A percentile compares a stretch with the other conserved stretches of the same genome.
Evolutionary conservation across 2,888 invertebrate species (phyloP).

Genomic region (Oconnorella tubifera): DNA sequence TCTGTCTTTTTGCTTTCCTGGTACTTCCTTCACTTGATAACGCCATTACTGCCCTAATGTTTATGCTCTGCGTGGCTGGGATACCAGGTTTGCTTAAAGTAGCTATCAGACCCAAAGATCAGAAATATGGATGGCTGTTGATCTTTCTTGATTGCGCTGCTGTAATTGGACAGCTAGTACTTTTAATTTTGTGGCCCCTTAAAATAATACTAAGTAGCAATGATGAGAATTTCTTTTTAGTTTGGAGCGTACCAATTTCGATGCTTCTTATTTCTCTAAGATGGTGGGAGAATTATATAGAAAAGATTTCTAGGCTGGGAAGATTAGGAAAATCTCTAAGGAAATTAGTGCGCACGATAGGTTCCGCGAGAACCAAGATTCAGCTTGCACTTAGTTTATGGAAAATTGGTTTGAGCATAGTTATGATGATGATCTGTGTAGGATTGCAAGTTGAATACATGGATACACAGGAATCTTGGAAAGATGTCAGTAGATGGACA

Average conservation of each 20-base stretch:
- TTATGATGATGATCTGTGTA: constrained; percentile 13
- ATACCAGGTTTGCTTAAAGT: constrained; percentile 39
- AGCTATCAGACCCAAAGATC: constrained; percentile 17
- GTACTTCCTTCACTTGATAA: constrained; percentile 47
- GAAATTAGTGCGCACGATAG: too few species aligned
- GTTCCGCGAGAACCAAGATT: constrained; percentile 46
- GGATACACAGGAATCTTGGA: constrained; percentile 7
- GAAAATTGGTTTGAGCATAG: constrained; percentile 42
- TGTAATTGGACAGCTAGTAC: constrained; percentile 39
- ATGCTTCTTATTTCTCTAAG: constrained; percentile 69
- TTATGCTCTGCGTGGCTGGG: constrained; percentile 47
- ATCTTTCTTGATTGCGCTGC: constrained; percentile 29
- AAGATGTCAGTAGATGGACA: neutral
- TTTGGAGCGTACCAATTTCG: constrained; percentile 65
- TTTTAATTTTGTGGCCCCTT: constrained; percentile 30
- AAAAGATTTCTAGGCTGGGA: too few species aligned
- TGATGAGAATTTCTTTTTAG: neutral
- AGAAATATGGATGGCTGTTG: constrained; percentile 7
- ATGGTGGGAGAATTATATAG: constrained; percentile 81
- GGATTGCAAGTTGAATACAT: constrained; percentile 6
- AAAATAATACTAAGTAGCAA: neutral
- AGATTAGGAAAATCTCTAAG: too few species aligned
- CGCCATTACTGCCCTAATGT: constrained; percentile 45
- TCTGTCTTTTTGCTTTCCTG: constrained; percentile 65
- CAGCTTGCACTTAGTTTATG: constrained; percentile 36